Conservation (phyloP, 2,113 vertebrate genomes). For the Pleuronectes platessa region DNA sequence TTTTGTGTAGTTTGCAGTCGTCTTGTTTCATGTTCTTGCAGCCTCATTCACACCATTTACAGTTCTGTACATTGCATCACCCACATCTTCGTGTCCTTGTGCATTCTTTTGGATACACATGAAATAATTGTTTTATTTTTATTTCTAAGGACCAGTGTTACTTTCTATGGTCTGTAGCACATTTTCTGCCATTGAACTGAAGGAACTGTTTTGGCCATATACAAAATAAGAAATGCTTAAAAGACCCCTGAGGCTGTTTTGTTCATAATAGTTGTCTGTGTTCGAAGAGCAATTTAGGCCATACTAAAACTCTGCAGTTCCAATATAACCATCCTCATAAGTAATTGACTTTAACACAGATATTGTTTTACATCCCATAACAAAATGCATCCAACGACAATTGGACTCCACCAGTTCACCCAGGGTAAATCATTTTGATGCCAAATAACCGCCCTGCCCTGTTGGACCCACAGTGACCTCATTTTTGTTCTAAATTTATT, state of each 20-base stretch:
- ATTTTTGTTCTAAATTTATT: slow-evolving; percentile 30
- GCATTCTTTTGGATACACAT: too few species aligned
- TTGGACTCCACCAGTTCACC: slow-evolving; percentile 21
- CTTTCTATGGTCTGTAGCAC: too few species aligned
- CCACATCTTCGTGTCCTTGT: too few species aligned
- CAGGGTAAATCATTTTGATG: background rate
- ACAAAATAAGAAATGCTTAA: slow-evolving; percentile 8
- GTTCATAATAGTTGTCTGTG: slow-evolving; percentile 16
- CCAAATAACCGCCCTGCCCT: slow-evolving; percentile 10
- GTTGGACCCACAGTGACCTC: slow-evolving; percentile 24
- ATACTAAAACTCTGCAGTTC: background rate
- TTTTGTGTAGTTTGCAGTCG: too few species aligned
- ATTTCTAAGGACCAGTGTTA: too few species aligned
- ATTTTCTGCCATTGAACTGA: too few species aligned
- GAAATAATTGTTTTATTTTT: too few species aligned
- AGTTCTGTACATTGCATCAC: too few species aligned
- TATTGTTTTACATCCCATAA: slow-evolving; percentile 30
- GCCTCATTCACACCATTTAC: too few species aligned
- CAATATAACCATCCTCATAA: slow-evolving; percentile 6
- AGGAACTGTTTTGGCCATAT: slow-evolving; percentile 35
- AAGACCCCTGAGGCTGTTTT: slow-evolving; percentile 6
- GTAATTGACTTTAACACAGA: slow-evolving; percentile 15
- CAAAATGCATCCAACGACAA: slow-evolving; percentile 22
- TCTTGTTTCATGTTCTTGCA: too few species aligned
- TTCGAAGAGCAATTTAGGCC: slow-evolving; percentile 10